Base-by-base conservation (phyloP, 2,888 invertebrate species). In the Pycnomerus fuliginosus region DNA sequence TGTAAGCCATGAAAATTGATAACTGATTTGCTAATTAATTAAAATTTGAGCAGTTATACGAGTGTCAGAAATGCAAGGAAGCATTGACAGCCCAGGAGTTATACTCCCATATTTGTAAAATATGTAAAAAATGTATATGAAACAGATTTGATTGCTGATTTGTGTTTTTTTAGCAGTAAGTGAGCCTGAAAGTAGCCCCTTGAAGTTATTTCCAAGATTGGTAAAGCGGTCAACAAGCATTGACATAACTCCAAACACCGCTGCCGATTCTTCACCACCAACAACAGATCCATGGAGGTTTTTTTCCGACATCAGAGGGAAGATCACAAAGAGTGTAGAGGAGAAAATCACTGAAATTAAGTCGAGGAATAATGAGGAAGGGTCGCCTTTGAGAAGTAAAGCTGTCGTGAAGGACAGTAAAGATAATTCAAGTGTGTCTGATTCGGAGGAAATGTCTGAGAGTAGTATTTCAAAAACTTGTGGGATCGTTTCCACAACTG, bases 301-400 rank as follows among this genome's bases (percentile, higher is more conserved):
- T 62, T 80, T 87, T 51, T 80, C 82, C 48, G 85, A 85, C 53
- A 80, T 87, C 41, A 84, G 65, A 62, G 85, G 83, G 32, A 85
- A 86, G 72, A 82, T 87, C 48, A 82, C 85, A 23, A 87, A 86
- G 65, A 86, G 85, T 22, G 85, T 87, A 31, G 87, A 87, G 64
- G 87, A 86, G 48, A 87, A 85, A 72, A 75, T 86, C 42, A 83
- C 82, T 5, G 80, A 81, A 60, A 82, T 82, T 41, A 84, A 85
- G 55, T 52, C 67, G 1, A 58, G 70, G 43, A 67, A 64, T 35
- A 55, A 58, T 20, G 65, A 62, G n/a, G 70, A 69, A 27, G 61
- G 62, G 13, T 65, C 68, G 0, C 67, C 67, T 0, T 44, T 39
- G 1, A 54, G 49, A 16, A 56, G 58, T 32, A 56, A 52, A 48